A percentile compares a stretch with the other conserved stretches of the same genome.
Conservation (phyloP, 2,888 invertebrate genomes). For the Dryococelus australis region DNA sequence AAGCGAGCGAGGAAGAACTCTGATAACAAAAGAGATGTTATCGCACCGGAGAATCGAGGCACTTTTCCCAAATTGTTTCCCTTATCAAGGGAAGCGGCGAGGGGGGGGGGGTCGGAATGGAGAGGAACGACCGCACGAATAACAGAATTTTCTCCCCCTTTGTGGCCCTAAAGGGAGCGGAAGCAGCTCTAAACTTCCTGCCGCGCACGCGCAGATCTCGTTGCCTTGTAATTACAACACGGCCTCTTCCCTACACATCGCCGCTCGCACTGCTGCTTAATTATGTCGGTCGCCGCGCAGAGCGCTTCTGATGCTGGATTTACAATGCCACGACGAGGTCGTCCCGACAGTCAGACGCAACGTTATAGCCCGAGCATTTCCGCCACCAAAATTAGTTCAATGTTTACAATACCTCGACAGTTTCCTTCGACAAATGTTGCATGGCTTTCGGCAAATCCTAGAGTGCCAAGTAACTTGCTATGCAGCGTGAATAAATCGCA, state of each 20-base stretch:
- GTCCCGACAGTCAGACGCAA: too few relatives aligned
- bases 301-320: too few relatives aligned
- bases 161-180: conserved; percentile 10
- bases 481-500: too few relatives aligned
- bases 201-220: not conserved
- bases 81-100: not conserved
- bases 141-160: not conserved
- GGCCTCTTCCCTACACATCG: not conserved
- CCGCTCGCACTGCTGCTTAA: too few relatives aligned
- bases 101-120: conserved; percentile 5
- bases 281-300: too few relatives aligned
- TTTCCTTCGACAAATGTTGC: too few relatives aligned
- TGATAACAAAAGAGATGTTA: conserved; percentile 16
- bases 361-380: too few relatives aligned
- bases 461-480: too few relatives aligned
- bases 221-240: not conserved
- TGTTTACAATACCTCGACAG: too few relatives aligned
- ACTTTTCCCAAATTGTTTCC: conserved; percentile 13
- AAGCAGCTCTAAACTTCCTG: not conserved
- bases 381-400: too few relatives aligned
- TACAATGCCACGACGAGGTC: too few relatives aligned
- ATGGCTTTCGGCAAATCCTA: too few relatives aligned
- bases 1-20: not conserved
- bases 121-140: not conserved
- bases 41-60: not conserved